Evolutionary conservation across 1,140 invertebrate genomes (phyloP).

Genomic region (Calliphora vicina): DNA sequence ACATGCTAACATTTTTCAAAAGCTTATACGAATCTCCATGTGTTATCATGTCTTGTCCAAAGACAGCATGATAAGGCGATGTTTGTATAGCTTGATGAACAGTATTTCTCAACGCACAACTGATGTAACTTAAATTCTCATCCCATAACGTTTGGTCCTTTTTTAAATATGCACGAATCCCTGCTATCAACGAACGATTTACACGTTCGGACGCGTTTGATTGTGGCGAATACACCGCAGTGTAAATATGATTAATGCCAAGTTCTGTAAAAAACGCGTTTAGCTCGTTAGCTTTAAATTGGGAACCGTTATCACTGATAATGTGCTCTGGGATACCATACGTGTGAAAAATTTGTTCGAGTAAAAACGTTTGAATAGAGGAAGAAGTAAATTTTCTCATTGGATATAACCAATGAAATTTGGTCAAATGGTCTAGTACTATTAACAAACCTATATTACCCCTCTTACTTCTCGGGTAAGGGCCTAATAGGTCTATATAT

Average conservation of each 20-base stretch:
- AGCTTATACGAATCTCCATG: conserved; percentile 31
- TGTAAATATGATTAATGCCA: conserved; percentile 17
- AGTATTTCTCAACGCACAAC: conserved; percentile 1
- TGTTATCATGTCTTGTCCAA: no score
- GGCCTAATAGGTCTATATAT: conserved; percentile 38
- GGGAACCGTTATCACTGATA: conserved; percentile 15
- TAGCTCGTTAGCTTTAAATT: conserved; percentile 1
- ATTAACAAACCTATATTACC: conserved; percentile 32
- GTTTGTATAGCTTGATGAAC: neutral
- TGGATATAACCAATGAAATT: conserved; percentile 36
- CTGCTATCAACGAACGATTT: neutral
- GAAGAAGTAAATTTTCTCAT: conserved; percentile 48
- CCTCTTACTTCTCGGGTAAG: conserved; percentile 33
- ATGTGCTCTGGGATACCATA: neutral
- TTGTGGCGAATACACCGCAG: neutral
- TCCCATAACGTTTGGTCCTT: conserved; percentile 6
- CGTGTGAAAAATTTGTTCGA: neutral
- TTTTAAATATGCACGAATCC: neutral
- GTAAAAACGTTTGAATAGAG: neutral
- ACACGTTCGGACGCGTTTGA: conserved; percentile 21
- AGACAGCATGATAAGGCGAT: no score
- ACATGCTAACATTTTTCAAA: conserved; percentile 16
- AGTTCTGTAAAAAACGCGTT: neutral
- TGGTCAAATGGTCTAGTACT: conserved; percentile 26
- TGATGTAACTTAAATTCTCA: neutral